Evolutionary conservation across 2,113 vertebrate genomes (phyloP), one percentile per base, ranked within the genome.

Genomic region (Phaethon lepturus): DNA sequence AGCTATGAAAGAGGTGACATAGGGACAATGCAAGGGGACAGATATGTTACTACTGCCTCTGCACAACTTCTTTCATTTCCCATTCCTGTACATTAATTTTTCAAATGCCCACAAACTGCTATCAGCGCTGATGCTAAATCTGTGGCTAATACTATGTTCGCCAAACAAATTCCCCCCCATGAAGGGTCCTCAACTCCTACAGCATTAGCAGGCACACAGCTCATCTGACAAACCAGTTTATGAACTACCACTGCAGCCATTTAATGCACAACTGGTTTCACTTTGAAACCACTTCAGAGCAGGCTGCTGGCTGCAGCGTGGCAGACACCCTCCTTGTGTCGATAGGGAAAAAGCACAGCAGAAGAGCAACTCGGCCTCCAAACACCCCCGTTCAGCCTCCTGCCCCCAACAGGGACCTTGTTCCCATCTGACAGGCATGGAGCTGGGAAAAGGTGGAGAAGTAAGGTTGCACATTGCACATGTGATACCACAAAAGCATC

Each of bases 21-120:
- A 91, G 45, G 35, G 45, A 47, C 68, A 44, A 63, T 60, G 88
- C 35, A 87, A 77, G 75, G 85, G 50, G 45, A 76, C 91, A 73
- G 82, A 68, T 90, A 55, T 26, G 67, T 68, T 33, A 74, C 28
- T 58, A 29, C n/a, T 73, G 55, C 69, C 52, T 53, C 38, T 35
- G 72, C 38, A n/a, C 73, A 33, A 50, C 58, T 83, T 64, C 38
- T 25, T 90, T 84, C 11, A 86, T 96, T 96, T 90, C 60, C 64
- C 40, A 78, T 95, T 90, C 83, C 76, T 69, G 16, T 71, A 64
- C 63, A n/a, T 3, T 97, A 93, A 84, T 87, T 89, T 95, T 88
- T 79, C 85, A 95, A 69, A 80, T 68, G 40, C 64, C 80, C 78
- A 63, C 81, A 91, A 67, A 93, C 82, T 67, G 86, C 12, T 13